phyloP scores from a whole-genome alignment of 2,113 vertebrate genomes.

The Glaucidium brasilianum region DNA sequence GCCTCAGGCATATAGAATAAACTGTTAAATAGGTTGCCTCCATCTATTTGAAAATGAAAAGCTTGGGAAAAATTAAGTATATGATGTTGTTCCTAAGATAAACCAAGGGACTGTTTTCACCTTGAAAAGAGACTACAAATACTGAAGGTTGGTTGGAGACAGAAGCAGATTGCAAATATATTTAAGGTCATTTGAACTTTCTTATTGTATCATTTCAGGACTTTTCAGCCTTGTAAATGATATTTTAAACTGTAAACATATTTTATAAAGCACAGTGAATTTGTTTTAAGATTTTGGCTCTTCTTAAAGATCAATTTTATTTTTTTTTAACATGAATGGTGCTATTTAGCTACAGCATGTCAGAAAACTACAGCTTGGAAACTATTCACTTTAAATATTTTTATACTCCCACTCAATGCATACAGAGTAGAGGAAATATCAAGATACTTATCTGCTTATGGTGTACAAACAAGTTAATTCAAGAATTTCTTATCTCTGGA shows the following conservation, averaged over 20 bases:
- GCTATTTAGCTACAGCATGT: background rate
- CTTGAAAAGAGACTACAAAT: conserved; percentile 66
- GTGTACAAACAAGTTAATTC: conserved; percentile 67
- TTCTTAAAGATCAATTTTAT: background rate
- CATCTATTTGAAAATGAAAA: conserved; percentile 93
- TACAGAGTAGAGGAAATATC: conserved; percentile 46
- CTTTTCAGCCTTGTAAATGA: conserved; percentile 32
- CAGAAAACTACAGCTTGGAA: background rate
- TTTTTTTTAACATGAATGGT: background rate
- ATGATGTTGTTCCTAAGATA: conserved; percentile 82
- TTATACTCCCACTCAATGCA: conserved; percentile 44
- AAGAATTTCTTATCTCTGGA: conserved; percentile 66
- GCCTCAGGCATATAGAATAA: conserved; percentile 88
- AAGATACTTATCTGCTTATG: conserved; percentile 61
- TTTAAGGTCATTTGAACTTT: conserved; percentile 59
- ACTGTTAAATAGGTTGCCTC: conserved; percentile 87
- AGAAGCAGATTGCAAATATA: conserved; percentile 51
- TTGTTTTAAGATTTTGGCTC: conserved; percentile 26
- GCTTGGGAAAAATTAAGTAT: conserved; percentile 78
- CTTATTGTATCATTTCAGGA: background rate
- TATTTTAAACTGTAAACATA: background rate
- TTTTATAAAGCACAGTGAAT: background rate
- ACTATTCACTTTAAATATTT: conserved; percentile 45
- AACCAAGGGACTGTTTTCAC: conserved; percentile 78
- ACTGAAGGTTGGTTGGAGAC: conserved; percentile 36